phyloP scores from a whole-genome alignment of 2,888 invertebrate genomes.

The Kuschelorhynchus macadamiae region DNA sequence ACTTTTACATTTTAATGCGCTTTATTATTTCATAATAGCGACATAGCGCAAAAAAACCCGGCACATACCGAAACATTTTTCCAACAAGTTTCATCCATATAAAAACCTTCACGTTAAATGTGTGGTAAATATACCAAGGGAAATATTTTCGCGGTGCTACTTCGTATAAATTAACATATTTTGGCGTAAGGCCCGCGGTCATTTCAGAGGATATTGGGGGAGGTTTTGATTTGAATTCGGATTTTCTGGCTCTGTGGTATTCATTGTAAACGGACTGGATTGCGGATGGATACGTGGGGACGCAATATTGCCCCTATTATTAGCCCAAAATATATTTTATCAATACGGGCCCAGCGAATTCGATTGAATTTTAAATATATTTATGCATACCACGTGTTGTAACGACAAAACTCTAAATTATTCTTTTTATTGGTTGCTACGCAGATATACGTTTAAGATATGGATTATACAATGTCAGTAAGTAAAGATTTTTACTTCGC shows the following conservation, averaged over 20 bases:
- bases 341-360: slow-evolving; percentile 13
- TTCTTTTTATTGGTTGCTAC: too few relatives aligned
- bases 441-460: too few relatives aligned
- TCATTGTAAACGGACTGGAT: slow-evolving; percentile 42
- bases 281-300: slow-evolving; percentile 33
- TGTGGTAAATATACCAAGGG: slow-evolving; percentile 35
- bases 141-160: slow-evolving; percentile 44
- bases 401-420: too few relatives aligned
- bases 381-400: too few relatives aligned
- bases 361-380: slow-evolving; percentile 14
- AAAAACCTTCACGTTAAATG: background rate
- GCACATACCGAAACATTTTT: too few relatives aligned
- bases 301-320: slow-evolving; percentile 41
- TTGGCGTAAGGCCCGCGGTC: slow-evolving; percentile 60
- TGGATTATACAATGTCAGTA: too few relatives aligned
- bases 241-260: slow-evolving; percentile 43
- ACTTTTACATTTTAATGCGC: too few relatives aligned
- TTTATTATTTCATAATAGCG: too few relatives aligned
- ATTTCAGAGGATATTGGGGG: slow-evolving; percentile 54
- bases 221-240: slow-evolving; percentile 45
- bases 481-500: too few relatives aligned
- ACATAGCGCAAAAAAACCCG: too few relatives aligned
- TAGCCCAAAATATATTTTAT: slow-evolving; percentile 35
- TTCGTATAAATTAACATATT: slow-evolving; percentile 62
- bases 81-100: too few relatives aligned